Evolutionary conservation across 2,113 vertebrate species (phyloP), one percentile per base, ranked within the genome.

Genomic region (Takifugu flavidus): DNA sequence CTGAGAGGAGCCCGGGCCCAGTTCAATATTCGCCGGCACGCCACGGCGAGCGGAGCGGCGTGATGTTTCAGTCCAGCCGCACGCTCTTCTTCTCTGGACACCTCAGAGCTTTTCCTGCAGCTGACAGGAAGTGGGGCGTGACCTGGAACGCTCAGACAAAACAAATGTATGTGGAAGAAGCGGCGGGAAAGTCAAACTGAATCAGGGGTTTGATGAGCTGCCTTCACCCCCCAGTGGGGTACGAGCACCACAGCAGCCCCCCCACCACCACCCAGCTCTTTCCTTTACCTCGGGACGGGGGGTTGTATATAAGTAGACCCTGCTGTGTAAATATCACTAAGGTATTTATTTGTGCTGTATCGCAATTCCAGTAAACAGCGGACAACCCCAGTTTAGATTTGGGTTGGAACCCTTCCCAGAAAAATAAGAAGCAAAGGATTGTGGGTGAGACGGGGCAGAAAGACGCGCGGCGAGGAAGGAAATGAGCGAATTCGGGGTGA

Each of bases 321-420:
- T 14, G 59, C 66, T 68, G 79, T 74, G 62, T 82, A 87, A 89
- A 87, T 86, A 86, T 63, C 54, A 60, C 51, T 49, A 53, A 65
- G 69, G 60, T 84, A 86, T 89, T 88, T 89, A 85, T 89, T 87
- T 87, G 70, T 79, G 64, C 45, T 76, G 72, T 63, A 60, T 77
- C 57, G 74, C 77, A 79, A 74, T 67, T 65, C 65, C 85, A 74
- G 82, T 89, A 89, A 89, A 89, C 88, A 82, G 62, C 70, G 75
- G 49, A 79, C 67, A 65, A 72, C 29, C 49, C 47, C 26, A 55
- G 84, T 89, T 88, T 89, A 80, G 80, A 80, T 82, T 87, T 82
- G 71, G 67, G 64, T 65, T 70, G 74, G 77, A 79, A 53, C 57
- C 62, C 71, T 85, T 86, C 77, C 78, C 70, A 53, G 57, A 63